Base-by-base conservation (phyloP, 2,888 invertebrate genomes). In the Eristalinus sepulchralis region DNA sequence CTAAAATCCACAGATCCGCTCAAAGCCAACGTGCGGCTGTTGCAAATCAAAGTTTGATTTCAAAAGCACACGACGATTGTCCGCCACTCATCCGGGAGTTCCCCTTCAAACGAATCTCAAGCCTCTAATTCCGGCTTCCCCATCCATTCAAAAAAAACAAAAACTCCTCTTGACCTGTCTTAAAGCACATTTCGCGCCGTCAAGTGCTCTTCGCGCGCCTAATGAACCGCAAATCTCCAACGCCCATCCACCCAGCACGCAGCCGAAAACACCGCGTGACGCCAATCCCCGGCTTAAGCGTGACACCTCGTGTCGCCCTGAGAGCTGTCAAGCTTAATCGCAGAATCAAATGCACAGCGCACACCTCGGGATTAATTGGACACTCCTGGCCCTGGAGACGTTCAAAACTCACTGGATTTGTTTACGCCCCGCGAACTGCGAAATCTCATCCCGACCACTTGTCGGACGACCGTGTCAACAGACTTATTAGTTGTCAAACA, bases 401-500 rank as follows among this genome's bases (percentile, higher is more conserved):
- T 53, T 62, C 62, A 10, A 33, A 64, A 59, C 64, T 78, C 33
- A 55, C 62, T 66, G 22, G 13, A 9, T 70, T 36, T 78, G 34
- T 77, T 70, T 70, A 34, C 34, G 68, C 20, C 33, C 33, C 39
- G 31, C 64, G 20, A 84, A 64, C 75, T 84, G 79, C 70, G 79
- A 84, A 84, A 80, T 84, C 79, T 71, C 76, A 81, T 85, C 72
- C 24, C 57, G 67, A 47, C 60, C 75, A 64, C 64, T 70, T 79
- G 71, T 71, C 84, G 71, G 71, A 53, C 53, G 22, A 66, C 36
- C 67, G 60, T 71, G 84, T 85, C 84, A 81, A 77, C 59, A 85
- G 76, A 85, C 71, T 81, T 81, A 62, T 81, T 76, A 76, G 81
- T 76, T 85, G 71, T 59, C 76, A 81, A 85, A 77, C 84, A 81